phyloP scores from a whole-genome alignment of 2,113 vertebrate genomes.

The Brachypodius melanocephalos region DNA sequence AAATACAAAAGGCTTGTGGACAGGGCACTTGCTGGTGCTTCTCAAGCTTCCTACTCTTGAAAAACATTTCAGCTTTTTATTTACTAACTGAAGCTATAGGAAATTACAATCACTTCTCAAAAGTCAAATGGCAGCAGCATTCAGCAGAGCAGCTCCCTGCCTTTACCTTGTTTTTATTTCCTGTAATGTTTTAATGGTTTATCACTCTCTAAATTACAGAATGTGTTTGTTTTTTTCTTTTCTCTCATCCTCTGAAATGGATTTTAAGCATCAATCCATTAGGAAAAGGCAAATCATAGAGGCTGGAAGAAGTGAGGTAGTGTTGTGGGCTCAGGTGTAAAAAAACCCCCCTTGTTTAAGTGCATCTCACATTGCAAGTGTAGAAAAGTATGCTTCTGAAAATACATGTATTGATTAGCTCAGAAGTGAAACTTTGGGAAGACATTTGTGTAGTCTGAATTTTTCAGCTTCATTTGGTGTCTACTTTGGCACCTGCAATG shows the following conservation, averaged over 20 bases:
- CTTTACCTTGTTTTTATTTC: background rate
- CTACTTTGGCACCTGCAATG: background rate
- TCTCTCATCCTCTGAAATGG: background rate
- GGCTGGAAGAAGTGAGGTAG: conserved; percentile 21
- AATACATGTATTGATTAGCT: background rate
- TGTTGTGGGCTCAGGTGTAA: background rate
- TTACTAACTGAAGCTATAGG: background rate
- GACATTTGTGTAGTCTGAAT: background rate
- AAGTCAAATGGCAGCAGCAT: background rate
- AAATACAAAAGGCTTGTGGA: background rate
- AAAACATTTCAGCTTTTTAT: background rate
- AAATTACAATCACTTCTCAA: background rate
- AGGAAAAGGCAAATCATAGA: conserved; percentile 5
- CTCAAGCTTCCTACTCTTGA: background rate
- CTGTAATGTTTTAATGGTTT: background rate
- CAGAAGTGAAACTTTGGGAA: background rate
- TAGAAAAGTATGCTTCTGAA: background rate
- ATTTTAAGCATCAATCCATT: background rate
- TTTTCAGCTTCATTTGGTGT: background rate
- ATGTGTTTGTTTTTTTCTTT: background rate
- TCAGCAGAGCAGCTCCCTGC: background rate
- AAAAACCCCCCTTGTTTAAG: background rate
- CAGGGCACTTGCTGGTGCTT: background rate
- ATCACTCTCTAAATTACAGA: background rate
- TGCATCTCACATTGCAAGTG: background rate